These are phyloP conservation scores for Pterophyllum scalare DNA, from an alignment of 2,113 vertebrate genomes.

Conservation along the genomic window DNA sequence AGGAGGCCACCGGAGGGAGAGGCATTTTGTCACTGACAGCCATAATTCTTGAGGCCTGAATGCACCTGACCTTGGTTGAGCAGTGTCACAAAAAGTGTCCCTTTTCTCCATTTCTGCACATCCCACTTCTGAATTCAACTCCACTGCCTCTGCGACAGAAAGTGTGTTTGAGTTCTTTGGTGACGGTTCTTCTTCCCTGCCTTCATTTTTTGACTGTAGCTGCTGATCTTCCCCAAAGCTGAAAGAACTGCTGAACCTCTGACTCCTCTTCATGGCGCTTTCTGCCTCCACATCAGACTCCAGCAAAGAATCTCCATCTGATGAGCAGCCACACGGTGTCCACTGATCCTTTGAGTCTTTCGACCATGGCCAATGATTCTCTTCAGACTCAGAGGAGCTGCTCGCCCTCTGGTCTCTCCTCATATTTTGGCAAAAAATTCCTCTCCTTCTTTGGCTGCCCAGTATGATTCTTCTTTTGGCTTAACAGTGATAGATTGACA, in stretches of 20 bases:
- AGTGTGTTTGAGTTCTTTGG: slow-evolving; percentile 12
- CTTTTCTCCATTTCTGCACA: neutral
- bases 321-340: slow-evolving; percentile 11
- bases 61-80: slow-evolving; percentile 23
- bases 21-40: slow-evolving; percentile 68
- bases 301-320: slow-evolving; percentile 22
- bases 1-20: slow-evolving; percentile 69
- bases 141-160: slow-evolving; percentile 6
- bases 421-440: slow-evolving; percentile 35
- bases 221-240: slow-evolving; percentile 61
- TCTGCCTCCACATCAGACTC: slow-evolving; percentile 31
- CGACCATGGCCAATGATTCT: neutral
- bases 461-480: neutral
- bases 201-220: neutral
- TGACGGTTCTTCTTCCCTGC: slow-evolving; percentile 5
- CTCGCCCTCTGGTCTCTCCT: slow-evolving; percentile 53
- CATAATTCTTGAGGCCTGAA: slow-evolving; percentile 70
- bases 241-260: slow-evolving; percentile 67
- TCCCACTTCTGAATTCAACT: slow-evolving; percentile 13
- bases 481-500: neutral
- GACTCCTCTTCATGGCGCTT: slow-evolving; percentile 67
- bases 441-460: slow-evolving; percentile 8
- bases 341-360: slow-evolving; percentile 27
- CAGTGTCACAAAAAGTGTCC: neutral
- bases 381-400: slow-evolving; percentile 57